Conservation (phyloP, 2,113 vertebrate genomes). For the Pedionomus torquatus region DNA sequence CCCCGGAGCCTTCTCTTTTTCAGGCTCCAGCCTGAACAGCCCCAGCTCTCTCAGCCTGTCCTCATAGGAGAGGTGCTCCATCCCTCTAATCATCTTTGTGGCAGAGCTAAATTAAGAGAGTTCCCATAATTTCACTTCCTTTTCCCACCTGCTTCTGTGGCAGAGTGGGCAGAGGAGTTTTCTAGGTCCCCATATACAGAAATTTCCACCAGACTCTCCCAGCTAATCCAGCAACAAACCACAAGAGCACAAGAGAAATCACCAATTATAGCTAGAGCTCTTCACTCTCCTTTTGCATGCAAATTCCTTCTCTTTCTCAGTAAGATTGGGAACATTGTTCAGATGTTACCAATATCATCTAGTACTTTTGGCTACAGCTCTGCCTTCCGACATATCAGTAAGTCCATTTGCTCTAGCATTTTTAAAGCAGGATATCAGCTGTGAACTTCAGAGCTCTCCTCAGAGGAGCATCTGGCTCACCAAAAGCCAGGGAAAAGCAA, state of each 20-base stretch:
- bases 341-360: background rate
- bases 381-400: background rate
- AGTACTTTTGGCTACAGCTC: background rate
- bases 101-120: background rate
- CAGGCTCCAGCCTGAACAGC: no score
- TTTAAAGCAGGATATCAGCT: background rate
- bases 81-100: no score
- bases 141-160: background rate
- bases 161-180: background rate
- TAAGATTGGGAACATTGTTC: background rate
- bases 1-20: no score
- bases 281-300: background rate
- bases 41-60: no score
- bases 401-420: background rate
- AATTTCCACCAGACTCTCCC: background rate
- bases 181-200: background rate
- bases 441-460: background rate
- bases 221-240: background rate
- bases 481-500: accelerated
- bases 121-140: background rate
- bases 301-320: background rate
- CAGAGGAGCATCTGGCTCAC: background rate
- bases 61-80: no score
- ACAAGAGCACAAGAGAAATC: background rate
- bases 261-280: background rate